Evolutionary conservation across 2,888 invertebrate genomes (phyloP), one percentile per base, ranked within the genome.

Genomic region (Lasiommata megera): DNA sequence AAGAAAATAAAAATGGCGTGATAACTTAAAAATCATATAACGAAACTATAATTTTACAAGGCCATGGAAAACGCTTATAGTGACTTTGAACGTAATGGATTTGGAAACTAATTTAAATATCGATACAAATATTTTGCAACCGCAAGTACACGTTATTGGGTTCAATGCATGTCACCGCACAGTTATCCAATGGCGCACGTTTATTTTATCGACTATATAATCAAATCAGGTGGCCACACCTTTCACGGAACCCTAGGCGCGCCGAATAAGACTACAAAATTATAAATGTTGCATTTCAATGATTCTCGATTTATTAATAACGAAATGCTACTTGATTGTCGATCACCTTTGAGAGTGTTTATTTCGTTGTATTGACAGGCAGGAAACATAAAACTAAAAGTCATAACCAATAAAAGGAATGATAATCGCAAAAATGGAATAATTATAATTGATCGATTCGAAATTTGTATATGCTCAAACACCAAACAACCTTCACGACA

Each of bases 121-220:
- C 72, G 69, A 70, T 75, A 64, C 70, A 72, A 64, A 63, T 62
- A 66, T 66, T 69, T 74, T 71, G 73, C 71, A 70, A 73, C 5
- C 23, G 5, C 34, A 34, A 67, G 67, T 67, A 67, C 60, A 63
- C 54, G 66, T 66, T 55, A 61, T 56, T 61, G 56, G 62, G 71
- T 70, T 72, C 69, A 72, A 72, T 71, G 61, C 64, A 52, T 50
- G 36, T 44, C 43, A 37, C 52, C 56, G 58, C 68, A 76, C 79
- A 74, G 78, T 76, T 78, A 75, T 57, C 29, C 69, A 70, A 70
- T 69, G 68, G 73, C 64, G 63, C 67, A 68, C 65, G 70, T 57
- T 71, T 60, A 68, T 70, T 73, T 77, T 85, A 84, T 84, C 80
- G 77, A 80, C 79, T 79, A 79, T 79, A 72, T 79, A 76, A 82